A percentile compares a stretch with the other conserved stretches of the same genome.
Evolutionary conservation across 2,888 invertebrate species (phyloP).

Genomic region (Clusia tigrina): DNA sequence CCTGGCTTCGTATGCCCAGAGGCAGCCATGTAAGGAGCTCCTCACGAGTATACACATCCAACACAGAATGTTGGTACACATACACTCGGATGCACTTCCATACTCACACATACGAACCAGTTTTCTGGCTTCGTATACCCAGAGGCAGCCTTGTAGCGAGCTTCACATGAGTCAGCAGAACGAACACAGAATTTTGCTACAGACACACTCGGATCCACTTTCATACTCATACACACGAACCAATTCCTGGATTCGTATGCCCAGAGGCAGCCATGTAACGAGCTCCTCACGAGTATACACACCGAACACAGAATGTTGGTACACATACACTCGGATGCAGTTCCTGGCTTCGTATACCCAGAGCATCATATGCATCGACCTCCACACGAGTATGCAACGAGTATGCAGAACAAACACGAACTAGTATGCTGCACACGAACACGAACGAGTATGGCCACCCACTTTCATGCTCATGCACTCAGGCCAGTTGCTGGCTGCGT

Average conservation of each 20-base stretch:
- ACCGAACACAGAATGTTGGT: not conserved
- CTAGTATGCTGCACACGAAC: no score
- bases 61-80: not conserved
- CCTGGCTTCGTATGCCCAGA: no score
- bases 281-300: not conserved
- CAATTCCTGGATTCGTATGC: no score
- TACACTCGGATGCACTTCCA: not conserved
- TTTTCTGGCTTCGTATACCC: no score
- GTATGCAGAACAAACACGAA: not conserved
- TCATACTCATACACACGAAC: conserved; percentile 13
- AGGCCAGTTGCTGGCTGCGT: no score
- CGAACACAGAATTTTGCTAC: not conserved
- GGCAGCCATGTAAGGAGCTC: no score
- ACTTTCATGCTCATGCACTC: no score
- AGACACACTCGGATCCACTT: not conserved
- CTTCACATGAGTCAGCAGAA: not conserved
- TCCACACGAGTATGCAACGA: not conserved
- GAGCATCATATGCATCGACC: no score
- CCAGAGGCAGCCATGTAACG: no score
- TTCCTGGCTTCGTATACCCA: no score
- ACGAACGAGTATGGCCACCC: no score
- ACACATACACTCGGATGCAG: not conserved
- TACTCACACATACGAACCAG: conserved; percentile 14
- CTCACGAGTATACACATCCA: not conserved
- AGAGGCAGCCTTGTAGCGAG: no score